Evolutionary conservation across 2,113 vertebrate genomes (phyloP).

Genomic region (Labeo catla): DNA sequence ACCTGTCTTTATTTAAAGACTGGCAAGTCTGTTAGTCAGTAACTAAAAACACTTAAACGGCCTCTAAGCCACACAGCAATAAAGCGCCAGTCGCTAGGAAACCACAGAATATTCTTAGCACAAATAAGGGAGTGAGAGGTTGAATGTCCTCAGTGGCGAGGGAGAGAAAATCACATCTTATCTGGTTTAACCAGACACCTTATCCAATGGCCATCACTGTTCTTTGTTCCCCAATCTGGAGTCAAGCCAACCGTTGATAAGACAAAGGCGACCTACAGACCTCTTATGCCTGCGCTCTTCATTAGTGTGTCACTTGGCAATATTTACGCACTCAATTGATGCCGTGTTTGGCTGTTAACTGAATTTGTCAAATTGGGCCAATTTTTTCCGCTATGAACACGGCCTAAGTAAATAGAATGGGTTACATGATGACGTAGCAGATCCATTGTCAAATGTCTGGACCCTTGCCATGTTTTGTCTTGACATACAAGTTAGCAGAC

Average conservation of each 20-base stretch:
- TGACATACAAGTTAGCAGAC: background rate
- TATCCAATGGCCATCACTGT: slow-evolving; percentile 31
- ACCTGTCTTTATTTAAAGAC: slow-evolving; percentile 32
- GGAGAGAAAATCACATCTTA: slow-evolving; percentile 45
- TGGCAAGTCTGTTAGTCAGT: slow-evolving; percentile 24
- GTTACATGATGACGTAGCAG: background rate
- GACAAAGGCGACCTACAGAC: slow-evolving; percentile 18
- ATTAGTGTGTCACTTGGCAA: background rate
- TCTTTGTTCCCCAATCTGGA: slow-evolving; percentile 30
- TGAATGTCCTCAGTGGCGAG: slow-evolving; percentile 33
- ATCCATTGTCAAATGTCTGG: background rate
- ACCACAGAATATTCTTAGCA: slow-evolving; percentile 52
- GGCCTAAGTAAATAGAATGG: background rate
- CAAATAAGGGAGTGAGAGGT: slow-evolving; percentile 35
- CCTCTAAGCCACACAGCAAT: slow-evolving; percentile 18
- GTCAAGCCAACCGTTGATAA: slow-evolving; percentile 8
- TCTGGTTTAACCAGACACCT: slow-evolving; percentile 45
- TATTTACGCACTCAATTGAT: background rate
- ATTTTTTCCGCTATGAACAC: background rate
- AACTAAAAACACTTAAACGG: slow-evolving; percentile 42
- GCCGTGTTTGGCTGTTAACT: background rate
- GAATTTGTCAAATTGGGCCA: background rate
- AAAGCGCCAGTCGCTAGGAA: slow-evolving; percentile 50
- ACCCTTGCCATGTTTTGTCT: background rate
- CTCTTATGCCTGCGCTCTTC: background rate